Conservation (phyloP, 2,797 vertebrate genomes). For the Todus mexicanus region DNA sequence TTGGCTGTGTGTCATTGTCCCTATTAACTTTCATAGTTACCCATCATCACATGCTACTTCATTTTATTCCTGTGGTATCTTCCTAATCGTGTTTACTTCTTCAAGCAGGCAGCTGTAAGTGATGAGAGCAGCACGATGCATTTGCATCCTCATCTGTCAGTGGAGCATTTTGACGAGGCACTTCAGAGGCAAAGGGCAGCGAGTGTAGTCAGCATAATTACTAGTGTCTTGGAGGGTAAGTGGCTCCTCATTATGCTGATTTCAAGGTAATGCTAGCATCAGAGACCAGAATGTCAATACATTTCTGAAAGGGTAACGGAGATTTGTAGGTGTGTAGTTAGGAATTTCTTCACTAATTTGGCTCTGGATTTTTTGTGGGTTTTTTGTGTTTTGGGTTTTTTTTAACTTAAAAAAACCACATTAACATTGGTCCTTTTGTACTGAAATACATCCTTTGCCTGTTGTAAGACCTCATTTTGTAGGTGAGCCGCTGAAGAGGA, state of each 20-base stretch:
- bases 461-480: rapidly evolving
- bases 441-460: not conserved
- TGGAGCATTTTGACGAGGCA: constrained; percentile 77
- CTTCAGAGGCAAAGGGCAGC: constrained; percentile 81
- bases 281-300: not conserved
- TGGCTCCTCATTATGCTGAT: not conserved
- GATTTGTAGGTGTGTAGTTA: not conserved
- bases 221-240: constrained; percentile 92
- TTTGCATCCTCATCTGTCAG: constrained; percentile 71
- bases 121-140: constrained; percentile 78
- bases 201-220: constrained; percentile 91
- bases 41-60: not conserved
- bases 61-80: constrained; percentile 3
- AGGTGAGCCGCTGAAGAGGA: not conserved
- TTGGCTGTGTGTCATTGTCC: not conserved
- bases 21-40: not conserved
- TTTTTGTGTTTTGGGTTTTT: too few relatives aligned
- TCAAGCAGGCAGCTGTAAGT: constrained; percentile 47
- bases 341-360: not conserved
- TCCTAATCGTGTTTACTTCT: constrained; percentile 36
- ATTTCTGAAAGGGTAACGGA: not conserved
- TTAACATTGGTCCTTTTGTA: not conserved
- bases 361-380: too few relatives aligned
- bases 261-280: not conserved
- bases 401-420: rapidly evolving